Conservation (phyloP, 2,113 vertebrate species). For the Toxotes chatareus region DNA sequence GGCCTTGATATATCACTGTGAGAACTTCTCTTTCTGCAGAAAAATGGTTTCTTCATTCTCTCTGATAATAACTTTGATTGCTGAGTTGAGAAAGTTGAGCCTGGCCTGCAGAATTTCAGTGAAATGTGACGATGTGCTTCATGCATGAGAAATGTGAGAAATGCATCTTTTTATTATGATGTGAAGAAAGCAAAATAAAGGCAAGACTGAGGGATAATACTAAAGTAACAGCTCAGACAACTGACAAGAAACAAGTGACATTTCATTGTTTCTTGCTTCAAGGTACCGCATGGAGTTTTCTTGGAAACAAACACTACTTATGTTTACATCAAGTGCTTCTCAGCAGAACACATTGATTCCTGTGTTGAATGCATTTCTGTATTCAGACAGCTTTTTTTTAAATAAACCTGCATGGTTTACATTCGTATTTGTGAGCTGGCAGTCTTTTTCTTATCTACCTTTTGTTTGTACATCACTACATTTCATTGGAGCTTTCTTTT, state of each 20-base stretch:
- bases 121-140: constrained; percentile 36
- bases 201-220: not conserved
- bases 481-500: too few species aligned
- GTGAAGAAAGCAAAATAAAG: constrained; percentile 24
- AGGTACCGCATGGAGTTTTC: not conserved
- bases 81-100: constrained; percentile 47
- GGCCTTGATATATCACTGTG: constrained; percentile 59
- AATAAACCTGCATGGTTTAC: too few species aligned
- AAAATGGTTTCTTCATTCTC: constrained; percentile 63
- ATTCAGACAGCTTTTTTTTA: too few species aligned
- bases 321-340: not conserved
- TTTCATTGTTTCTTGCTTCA: constrained; percentile 14
- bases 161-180: constrained; percentile 33
- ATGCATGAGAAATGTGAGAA: constrained; percentile 40
- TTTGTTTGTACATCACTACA: too few species aligned
- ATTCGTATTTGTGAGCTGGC: too few species aligned
- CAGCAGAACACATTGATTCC: not conserved
- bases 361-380: not conserved
- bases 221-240: constrained; percentile 13
- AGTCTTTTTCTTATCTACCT: too few species aligned
- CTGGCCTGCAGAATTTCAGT: constrained; percentile 36
- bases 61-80: constrained; percentile 67
- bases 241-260: not conserved
- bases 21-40: constrained; percentile 57
- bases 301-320: not conserved